Base-by-base conservation (phyloP, 2,888 invertebrate species). In the Tiphia femorata region DNA sequence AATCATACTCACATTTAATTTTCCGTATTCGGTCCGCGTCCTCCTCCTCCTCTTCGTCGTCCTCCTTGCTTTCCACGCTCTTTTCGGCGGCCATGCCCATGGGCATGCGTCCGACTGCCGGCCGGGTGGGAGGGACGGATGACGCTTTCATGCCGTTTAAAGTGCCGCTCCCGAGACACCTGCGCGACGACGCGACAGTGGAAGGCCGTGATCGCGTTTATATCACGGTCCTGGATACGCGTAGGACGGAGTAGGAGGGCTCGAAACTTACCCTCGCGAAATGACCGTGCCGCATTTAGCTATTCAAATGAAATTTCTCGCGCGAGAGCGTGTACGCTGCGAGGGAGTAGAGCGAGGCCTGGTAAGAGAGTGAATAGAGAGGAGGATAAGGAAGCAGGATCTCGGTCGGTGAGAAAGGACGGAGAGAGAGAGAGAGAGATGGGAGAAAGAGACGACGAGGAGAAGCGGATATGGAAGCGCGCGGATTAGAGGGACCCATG, bases 1-100 rank as follows among this genome's bases (percentile, higher is more conserved):
- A 78, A 78, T 79, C 76, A 73, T 76, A 72, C 74, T 75, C 76
- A 72, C 73, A 78, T 79, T 80, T 79, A 78, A 80, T 79, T 79
- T 78, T 76, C 67, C 70, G 67, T 62, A 63, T 60, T 52, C 53
- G 56, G 61, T 67, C 58, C 64, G 58, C 38, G n/a, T 44, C 49
- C 37, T n/a, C n/a, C n/a, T n/a, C n/a, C n/a, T n/a, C n/a, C n/a
- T n/a, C n/a, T n/a, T n/a, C n/a, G n/a, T n/a, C n/a, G n/a, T n/a
- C n/a, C n/a, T n/a, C n/a, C n/a, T n/a, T n/a, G n/a, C n/a, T n/a
- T n/a, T n/a, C n/a, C n/a, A n/a, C n/a, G n/a, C n/a, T n/a, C n/a
- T n/a, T n/a, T n/a, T n/a, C n/a, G n/a, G n/a, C n/a, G n/a, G n/a
- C n/a, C n/a, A n/a, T n/a, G n/a, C n/a, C n/a, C n/a, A n/a, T n/a